Conservation (phyloP, 1,140 invertebrate species). For the Catajapyx aquilonaris region DNA sequence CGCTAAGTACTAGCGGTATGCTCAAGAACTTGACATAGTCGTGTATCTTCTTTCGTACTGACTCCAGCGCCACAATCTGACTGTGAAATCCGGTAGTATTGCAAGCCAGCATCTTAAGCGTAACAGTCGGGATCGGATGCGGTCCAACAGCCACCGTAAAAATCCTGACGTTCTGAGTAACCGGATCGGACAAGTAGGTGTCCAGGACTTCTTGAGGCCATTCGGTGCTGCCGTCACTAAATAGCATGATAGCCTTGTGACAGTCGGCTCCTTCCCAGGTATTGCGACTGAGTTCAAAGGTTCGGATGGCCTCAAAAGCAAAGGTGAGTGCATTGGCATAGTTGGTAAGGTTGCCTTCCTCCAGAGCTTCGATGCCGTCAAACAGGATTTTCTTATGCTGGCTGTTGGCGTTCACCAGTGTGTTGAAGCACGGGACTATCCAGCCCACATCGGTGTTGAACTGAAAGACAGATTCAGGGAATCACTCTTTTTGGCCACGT, state of each 20-base stretch:
- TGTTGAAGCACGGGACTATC: slow-evolving; percentile 23
- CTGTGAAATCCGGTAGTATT: slow-evolving; percentile 23
- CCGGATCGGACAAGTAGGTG: slow-evolving; percentile 20
- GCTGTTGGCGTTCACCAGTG: slow-evolving; percentile 27
- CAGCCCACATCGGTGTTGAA: slow-evolving; percentile 21
- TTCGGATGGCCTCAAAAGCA: slow-evolving; percentile 25
- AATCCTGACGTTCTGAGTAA: slow-evolving; percentile 14
- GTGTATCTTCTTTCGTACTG: slow-evolving; percentile 18
- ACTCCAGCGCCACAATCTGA: slow-evolving; percentile 26
- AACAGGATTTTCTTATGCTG: slow-evolving; percentile 23
- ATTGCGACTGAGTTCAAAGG: slow-evolving; percentile 13
- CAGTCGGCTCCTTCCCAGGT: slow-evolving; percentile 21
- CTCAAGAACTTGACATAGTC: slow-evolving; percentile 22
- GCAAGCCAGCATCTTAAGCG: slow-evolving; percentile 20
- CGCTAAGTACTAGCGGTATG: slow-evolving; percentile 19
- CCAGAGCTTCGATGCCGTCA: slow-evolving; percentile 19
- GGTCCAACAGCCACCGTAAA: slow-evolving; percentile 21
- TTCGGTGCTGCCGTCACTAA: slow-evolving; percentile 38
- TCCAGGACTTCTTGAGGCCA: slow-evolving; percentile 29
- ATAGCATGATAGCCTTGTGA: slow-evolving; percentile 36
- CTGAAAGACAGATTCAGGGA: slow-evolving; percentile 9
- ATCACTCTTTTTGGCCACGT: slow-evolving; percentile 3
- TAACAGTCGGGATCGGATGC: slow-evolving; percentile 20
- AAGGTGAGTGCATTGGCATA: slow-evolving; percentile 29
- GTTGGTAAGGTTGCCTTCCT: slow-evolving; percentile 27